Evolutionary conservation across 2,797 vertebrate genomes (phyloP), one percentile per base, ranked within the genome.

Genomic region (Fundulus diaphanus): DNA sequence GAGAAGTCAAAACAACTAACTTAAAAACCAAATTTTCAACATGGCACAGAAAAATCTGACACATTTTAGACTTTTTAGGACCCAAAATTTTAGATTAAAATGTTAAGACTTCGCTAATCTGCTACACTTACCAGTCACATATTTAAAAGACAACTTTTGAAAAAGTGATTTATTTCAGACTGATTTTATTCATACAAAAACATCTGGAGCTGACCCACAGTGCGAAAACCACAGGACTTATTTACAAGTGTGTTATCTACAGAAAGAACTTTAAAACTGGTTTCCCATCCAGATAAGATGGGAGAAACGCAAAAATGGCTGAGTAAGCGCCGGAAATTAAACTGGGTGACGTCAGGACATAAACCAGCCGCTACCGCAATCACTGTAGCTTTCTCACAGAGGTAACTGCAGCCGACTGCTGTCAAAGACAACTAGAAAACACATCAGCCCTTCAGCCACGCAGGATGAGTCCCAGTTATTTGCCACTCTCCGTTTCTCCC

Each of bases 241-340:
- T 95, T 94, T 95, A 94, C 94, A 95, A 89, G 88, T 84, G 78
- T 0, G 72, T 91, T 92, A 94, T 94, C 93, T 94, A 95, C 94
- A 95, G 90, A 75, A 72, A 67, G 72, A 88, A 48, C 29, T 69
- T 78, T 56, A 83, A 72, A 74, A 22, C 63, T 71, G 79, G 20
- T 79, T 80, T 56, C 35, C 74, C 56, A 81, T 84, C 81, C 6
- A 67, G 56, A 79, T 76, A 8, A 73, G 35, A n/a, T 46, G 18
- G 73, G 40, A 86, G 70, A 56, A 56, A 24, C 42, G 49, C 12
- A 68, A 68, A 29, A 70, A 12, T 33, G 24, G 35, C 59, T 31
- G 44, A 83, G 65, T 42, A 78, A 90, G 81, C 87, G 85, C 75
- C 73, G 79, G 77, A 73, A 37, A 59, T 48, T 68, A 35, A 51